phyloP scores from a whole-genome alignment of 2,888 invertebrate species.

The Bellardia bayeri region DNA sequence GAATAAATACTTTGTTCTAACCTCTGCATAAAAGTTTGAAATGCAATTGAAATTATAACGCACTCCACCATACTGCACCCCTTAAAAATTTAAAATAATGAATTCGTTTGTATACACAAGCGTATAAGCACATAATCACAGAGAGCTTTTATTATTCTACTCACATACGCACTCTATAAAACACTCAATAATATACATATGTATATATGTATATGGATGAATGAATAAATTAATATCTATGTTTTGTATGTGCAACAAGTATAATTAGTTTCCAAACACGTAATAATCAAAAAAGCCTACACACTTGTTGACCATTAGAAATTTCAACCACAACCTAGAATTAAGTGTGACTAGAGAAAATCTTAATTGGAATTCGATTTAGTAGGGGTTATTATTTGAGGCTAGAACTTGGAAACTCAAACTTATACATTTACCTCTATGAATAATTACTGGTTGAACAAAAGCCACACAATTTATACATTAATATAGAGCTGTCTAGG shows the following conservation, averaged over 20 bases:
- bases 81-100: background rate
- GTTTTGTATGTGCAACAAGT: constrained; percentile 60
- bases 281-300: constrained; percentile 15
- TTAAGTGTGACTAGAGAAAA: constrained; percentile 3
- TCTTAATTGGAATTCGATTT: constrained; percentile 58
- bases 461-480: no score
- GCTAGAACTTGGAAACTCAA: background rate
- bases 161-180: background rate
- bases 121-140: no score
- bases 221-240: constrained; percentile 3
- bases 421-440: background rate
- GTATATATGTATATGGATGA: background rate
- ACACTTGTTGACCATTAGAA: constrained; percentile 19
- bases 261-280: constrained; percentile 52
- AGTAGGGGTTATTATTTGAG: constrained; percentile 40
- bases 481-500: no score
- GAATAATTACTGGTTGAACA: no score
- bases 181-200: no score
- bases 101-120: no score
- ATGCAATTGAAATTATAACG: no score
- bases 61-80: background rate
- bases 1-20: no score
- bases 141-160: background rate
- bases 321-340: background rate
- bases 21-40: no score